phyloP scores from a whole-genome alignment of 2,888 invertebrate species.

The Acrocera orbiculus region DNA sequence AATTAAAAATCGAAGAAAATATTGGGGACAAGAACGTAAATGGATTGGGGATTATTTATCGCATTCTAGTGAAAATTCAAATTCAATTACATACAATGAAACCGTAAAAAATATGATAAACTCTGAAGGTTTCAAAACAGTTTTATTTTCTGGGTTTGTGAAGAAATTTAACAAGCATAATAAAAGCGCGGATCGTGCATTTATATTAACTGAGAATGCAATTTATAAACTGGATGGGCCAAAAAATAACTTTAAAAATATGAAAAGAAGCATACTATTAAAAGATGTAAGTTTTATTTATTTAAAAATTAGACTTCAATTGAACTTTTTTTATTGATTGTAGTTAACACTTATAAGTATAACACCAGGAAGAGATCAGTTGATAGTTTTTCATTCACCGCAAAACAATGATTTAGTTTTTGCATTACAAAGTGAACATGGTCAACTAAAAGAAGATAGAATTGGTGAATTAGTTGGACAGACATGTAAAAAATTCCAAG shows the following conservation, averaged over 20 bases:
- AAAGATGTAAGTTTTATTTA: slow-evolving; percentile 40
- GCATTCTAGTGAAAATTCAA: slow-evolving; percentile 46
- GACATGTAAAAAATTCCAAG: slow-evolving; percentile 53
- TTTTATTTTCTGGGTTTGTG: slow-evolving; percentile 31
- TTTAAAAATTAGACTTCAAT: slow-evolving; percentile 3
- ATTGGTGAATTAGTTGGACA: slow-evolving; percentile 78
- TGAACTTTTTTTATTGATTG: slow-evolving; percentile 10
- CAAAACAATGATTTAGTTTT: slow-evolving; percentile 81
- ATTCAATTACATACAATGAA: slow-evolving; percentile 44
- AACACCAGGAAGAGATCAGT: slow-evolving; percentile 70
- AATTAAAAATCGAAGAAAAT: slow-evolving; percentile 38
- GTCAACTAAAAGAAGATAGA: slow-evolving; percentile 43
- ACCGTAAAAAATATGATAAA: slow-evolving; percentile 50
- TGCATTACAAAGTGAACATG: slow-evolving; percentile 39
- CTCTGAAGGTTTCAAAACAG: slow-evolving; percentile 42
- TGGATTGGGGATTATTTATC: slow-evolving; percentile 77
- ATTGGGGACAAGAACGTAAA: slow-evolving; percentile 59
- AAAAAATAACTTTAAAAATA: slow-evolving; percentile 61
- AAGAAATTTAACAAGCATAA: slow-evolving; percentile 37
- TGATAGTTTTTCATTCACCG: slow-evolving; percentile 71
- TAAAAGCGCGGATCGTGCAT: slow-evolving; percentile 72
- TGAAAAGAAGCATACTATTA: slow-evolving; percentile 70
- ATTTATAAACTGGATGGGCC: slow-evolving; percentile 72
- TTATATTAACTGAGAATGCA: slow-evolving; percentile 67
- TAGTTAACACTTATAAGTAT: slow-evolving; percentile 71